Base-by-base conservation (phyloP, 2,888 invertebrate species). In the Caenorhabditis doughertyi region DNA sequence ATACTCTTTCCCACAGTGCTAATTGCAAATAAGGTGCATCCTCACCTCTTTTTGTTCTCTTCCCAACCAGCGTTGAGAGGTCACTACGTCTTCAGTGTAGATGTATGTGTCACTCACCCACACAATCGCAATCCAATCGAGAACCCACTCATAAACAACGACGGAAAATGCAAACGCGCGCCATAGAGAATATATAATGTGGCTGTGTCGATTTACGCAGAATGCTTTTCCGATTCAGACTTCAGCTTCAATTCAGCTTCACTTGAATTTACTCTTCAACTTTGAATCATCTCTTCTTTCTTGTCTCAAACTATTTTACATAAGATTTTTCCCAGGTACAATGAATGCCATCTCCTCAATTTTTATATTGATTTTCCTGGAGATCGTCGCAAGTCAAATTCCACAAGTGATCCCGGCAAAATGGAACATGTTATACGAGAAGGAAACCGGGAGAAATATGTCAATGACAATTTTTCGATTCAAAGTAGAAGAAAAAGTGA, bases 381-480 rank as follows among this genome's bases (percentile, higher is more conserved):
- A 81, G 32, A 8, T 49, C 7, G 49, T 51, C 8, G n/a, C 18
- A 55, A 55, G n/a, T 16, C 70, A 74, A 16, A 21, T 16, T 4
- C 62, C 56, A 11, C 23, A 72, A 39, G 58, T 77, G n/a, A 80
- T 84, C 29, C 42, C 60, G 13, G 84, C 77, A 3, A 53, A 84
- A 81, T 84, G 84, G 84, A 39, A 79, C 47, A 32, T 32, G 8
- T 9, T 44, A 1, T 84, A 84, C 56, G 39, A 64, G 8, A 60
- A 70, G 44, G 56, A 51, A 29, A 80, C 77, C 2, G 70, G 29
- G 2, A 35, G 27, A 16, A 70, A 81, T 42, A 58, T 55, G 49
- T 60, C 73, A 2, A 32, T 73, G 29, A 81, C 74, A 2, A 58
- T 81, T 39, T 84, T 81, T 29, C 81, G 79, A 8, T 81, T 84